Evolutionary conservation across 2,113 vertebrate species (phyloP).

Genomic region (Bujurquina vittata): DNA sequence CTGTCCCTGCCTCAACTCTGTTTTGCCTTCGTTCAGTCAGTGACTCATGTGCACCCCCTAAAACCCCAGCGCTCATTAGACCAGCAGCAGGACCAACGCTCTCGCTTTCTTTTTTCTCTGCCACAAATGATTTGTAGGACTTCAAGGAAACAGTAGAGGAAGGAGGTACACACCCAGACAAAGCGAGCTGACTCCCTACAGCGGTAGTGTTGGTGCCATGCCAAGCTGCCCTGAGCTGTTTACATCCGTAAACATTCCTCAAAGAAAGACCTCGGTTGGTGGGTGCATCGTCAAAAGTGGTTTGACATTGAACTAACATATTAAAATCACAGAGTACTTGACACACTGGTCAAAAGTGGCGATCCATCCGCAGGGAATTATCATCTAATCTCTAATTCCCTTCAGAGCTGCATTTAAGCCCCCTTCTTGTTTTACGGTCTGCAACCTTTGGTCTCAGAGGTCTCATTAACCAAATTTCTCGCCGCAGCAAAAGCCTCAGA

Average conservation of each 20-base stretch:
- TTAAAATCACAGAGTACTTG: background rate
- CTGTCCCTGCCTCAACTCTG: background rate
- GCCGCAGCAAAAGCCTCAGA: background rate
- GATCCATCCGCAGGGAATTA: background rate
- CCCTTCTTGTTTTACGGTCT: background rate
- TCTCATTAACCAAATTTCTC: conserved; percentile 14
- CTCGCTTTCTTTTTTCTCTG: background rate
- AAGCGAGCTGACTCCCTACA: conserved; percentile 17
- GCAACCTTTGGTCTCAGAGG: background rate
- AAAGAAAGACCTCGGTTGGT: background rate
- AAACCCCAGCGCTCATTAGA: conserved; percentile 30
- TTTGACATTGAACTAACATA: background rate
- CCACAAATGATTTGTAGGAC: conserved; percentile 12
- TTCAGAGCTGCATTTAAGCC: background rate
- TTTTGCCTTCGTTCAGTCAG: background rate
- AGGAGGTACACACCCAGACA: conserved; percentile 17
- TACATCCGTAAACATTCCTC: conserved; percentile 9
- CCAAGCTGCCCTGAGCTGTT: conserved; percentile 52
- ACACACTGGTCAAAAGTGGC: background rate
- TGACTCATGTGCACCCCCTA: conserved; percentile 19
- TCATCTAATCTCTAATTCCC: background rate
- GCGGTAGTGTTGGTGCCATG: conserved; percentile 21
- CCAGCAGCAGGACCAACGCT: conserved; percentile 9
- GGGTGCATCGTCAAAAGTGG: conserved; percentile 2
- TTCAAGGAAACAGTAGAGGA: conserved; percentile 20